phyloP scores from a whole-genome alignment of 2,113 vertebrate genomes.

The Sylvietta virens region DNA sequence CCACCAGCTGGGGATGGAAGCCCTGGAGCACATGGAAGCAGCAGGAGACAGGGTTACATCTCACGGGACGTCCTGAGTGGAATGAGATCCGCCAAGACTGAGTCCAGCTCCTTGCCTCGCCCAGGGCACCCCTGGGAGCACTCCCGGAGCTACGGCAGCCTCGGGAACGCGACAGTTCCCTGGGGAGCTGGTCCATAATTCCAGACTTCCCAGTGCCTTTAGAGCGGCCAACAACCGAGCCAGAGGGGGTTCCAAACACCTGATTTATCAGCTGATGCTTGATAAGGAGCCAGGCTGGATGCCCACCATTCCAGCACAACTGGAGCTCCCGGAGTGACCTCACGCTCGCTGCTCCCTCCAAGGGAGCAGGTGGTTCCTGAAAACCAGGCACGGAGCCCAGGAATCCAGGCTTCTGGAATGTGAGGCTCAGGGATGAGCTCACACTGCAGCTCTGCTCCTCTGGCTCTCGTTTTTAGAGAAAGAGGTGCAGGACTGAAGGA shows the following conservation, averaged over 20 bases:
- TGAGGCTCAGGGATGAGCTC: neutral
- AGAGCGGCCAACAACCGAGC: neutral
- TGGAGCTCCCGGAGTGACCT: neutral
- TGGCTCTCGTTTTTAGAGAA: neutral
- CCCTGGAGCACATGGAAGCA: neutral
- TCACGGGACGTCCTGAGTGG: neutral
- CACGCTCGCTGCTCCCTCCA: neutral
- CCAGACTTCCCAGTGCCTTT: neutral
- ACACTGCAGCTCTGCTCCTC: neutral
- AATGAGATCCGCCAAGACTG: neutral
- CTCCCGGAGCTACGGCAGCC: neutral
- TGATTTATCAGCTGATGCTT: neutral
- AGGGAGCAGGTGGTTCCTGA: neutral
- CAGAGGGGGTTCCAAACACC: neutral
- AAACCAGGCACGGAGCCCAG: neutral
- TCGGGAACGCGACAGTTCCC: neutral
- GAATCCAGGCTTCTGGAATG: neutral
- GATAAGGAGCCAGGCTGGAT: neutral
- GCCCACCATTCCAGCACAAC: neutral
- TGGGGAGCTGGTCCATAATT: neutral
- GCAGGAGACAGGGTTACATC: neutral
- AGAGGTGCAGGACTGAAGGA: neutral
- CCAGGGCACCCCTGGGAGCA: neutral
- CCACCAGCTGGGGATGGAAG: neutral
- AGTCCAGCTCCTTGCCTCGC: neutral